These are phyloP conservation scores for Pycnonotus jocosus DNA, from an alignment of 2,113 vertebrate species.

Conservation along the genomic window DNA sequence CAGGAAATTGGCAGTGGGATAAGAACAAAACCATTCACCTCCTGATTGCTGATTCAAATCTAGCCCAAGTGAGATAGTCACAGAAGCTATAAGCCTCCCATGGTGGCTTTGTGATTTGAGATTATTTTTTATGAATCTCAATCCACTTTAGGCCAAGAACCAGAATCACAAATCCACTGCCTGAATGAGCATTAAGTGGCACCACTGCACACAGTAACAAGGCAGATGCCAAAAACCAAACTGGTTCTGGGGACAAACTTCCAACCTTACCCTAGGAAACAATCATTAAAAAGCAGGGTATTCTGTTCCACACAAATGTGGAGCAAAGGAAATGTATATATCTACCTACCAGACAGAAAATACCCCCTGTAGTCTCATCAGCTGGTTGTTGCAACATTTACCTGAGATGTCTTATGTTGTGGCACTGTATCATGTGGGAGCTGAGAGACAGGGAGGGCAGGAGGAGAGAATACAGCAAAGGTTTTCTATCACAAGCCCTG, in stretches of 20 bases:
- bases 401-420: background rate
- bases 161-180: slow-evolving; percentile 19
- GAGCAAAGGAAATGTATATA: fast-evolving
- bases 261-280: background rate
- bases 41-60: slow-evolving; percentile 53
- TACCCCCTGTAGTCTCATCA: background rate
- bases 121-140: slow-evolving; percentile 51
- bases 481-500: background rate
- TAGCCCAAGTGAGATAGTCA: slow-evolving; percentile 32
- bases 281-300: background rate
- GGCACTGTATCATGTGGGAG: background rate
- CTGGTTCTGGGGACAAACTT: background rate
- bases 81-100: slow-evolving; percentile 36
- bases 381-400: background rate
- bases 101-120: slow-evolving; percentile 45
- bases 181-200: slow-evolving; percentile 32
- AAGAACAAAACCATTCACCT: slow-evolving; percentile 57
- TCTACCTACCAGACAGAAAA: background rate
- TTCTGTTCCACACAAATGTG: background rate
- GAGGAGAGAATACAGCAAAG: background rate
- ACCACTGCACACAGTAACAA: background rate
- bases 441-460: background rate
- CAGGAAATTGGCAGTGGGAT: slow-evolving; percentile 37
- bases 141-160: slow-evolving; percentile 30
- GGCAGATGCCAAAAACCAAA: background rate